Conservation (phyloP, 2,888 invertebrate genomes). For the Leuctra nigra region DNA sequence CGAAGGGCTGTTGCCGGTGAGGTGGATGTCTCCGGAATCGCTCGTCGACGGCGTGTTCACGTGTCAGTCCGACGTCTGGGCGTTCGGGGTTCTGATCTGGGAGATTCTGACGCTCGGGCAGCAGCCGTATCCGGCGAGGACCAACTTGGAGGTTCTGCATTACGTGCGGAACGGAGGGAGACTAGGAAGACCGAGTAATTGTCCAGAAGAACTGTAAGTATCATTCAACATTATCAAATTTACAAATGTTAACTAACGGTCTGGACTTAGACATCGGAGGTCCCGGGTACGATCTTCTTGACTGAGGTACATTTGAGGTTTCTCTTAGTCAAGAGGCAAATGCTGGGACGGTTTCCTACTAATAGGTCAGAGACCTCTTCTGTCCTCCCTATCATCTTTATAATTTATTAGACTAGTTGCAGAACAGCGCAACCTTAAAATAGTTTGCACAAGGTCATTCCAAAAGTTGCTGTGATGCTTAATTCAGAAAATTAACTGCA, state of each 20-base stretch:
- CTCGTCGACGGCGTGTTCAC: constrained; percentile 94
- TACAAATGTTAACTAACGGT: not conserved
- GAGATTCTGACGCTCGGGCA: constrained; percentile 95
- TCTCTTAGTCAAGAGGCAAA: too few relatives aligned
- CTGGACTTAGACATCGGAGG: too few relatives aligned
- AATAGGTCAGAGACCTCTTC: too few relatives aligned
- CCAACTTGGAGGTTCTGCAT: constrained; percentile 86
- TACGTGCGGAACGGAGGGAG: constrained; percentile 84
- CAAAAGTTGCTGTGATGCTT: too few relatives aligned
- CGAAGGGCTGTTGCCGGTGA: constrained; percentile 79
- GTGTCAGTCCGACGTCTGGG: constrained; percentile 95
- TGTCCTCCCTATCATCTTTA: too few relatives aligned
- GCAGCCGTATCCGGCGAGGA: constrained; percentile 91
- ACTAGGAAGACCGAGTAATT: constrained; percentile 73
- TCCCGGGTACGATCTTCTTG: too few relatives aligned
- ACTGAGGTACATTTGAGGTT: too few relatives aligned
- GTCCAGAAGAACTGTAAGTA: constrained; percentile 71
- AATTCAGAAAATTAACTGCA: too few relatives aligned
- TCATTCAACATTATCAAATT: constrained; percentile 13
- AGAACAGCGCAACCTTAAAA: too few relatives aligned
- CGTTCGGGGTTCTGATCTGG: constrained; percentile 91
- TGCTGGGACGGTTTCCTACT: too few relatives aligned
- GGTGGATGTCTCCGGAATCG: constrained; percentile 99
- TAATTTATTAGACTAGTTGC: too few relatives aligned
- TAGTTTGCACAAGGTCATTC: too few relatives aligned